These are phyloP conservation scores for Aldrovandia affinis DNA, from an alignment of 2,797 vertebrate genomes.

Conservation along the genomic window DNA sequence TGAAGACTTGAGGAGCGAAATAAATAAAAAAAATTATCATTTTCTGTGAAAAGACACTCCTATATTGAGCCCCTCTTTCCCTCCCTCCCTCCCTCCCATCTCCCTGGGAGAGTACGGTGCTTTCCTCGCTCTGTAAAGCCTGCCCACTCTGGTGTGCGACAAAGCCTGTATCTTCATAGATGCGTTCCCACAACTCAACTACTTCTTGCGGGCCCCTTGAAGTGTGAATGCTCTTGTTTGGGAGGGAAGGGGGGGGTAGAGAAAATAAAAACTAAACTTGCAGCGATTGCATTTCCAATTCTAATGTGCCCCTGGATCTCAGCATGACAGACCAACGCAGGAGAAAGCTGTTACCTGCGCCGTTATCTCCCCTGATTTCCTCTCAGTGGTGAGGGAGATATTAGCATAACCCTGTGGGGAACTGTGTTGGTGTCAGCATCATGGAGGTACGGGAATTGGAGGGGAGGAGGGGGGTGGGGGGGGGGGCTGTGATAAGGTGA, in stretches of 20 bases:
- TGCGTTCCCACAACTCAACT: background rate
- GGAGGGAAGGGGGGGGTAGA: background rate
- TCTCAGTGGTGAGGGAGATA: constrained; percentile 53
- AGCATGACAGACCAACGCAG: constrained; percentile 51
- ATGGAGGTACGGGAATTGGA: background rate
- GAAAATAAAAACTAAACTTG: background rate
- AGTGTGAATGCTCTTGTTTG: background rate
- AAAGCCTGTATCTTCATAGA: constrained; percentile 68
- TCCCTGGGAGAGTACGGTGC: constrained; percentile 55
- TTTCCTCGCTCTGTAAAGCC: constrained; percentile 55
- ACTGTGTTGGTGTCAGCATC: constrained; percentile 9
- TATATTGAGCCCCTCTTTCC: background rate
- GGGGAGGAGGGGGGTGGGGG: background rate
- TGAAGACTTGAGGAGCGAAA: constrained; percentile 20
- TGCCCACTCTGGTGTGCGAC: constrained; percentile 61
- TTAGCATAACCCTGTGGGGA: constrained; percentile 52
- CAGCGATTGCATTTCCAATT: constrained; percentile 55
- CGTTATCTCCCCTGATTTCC: constrained; percentile 59
- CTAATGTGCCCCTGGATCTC: constrained; percentile 50
- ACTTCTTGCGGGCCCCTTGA: background rate
- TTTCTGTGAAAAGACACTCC: background rate
- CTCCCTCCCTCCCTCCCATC: constrained; percentile 5
- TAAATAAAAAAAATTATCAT: background rate
- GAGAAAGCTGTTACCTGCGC: constrained; percentile 61
- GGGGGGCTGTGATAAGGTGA: constrained; percentile 1